Evolutionary conservation across 2,797 vertebrate species (phyloP), one percentile per base, ranked within the genome.

Genomic region (Pseudomugil gertrudae): DNA sequence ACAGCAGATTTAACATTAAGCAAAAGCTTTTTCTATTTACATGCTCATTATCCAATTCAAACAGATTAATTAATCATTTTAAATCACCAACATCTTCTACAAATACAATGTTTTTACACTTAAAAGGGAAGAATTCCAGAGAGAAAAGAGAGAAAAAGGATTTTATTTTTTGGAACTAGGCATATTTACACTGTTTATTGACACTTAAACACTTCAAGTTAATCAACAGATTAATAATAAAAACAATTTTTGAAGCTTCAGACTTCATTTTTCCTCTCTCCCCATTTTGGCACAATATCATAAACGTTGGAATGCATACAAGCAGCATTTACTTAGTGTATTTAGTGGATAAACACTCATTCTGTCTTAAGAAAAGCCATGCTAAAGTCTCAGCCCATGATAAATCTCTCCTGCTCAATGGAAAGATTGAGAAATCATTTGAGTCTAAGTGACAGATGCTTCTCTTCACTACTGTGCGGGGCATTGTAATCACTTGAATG

Each of bases 371-470:
- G 58, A 64, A 60, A 66, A 66, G 30, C 53, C 40, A 63, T 4
- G 30, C 63, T 71, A 21, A 21, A 40, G 55, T 73, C 24, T 50
- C 21, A 27, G 51, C 33, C 52, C n/a, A 23, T 3, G 23, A 73
- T 76, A 61, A 35, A 83, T 79, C 51, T 67, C 69, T 74, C 84
- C 78, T 58, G 69, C 59, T 45, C 30, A 79, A 81, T 33, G 47
- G 48, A 77, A 72, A 76, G 84, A 90, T 85, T 88, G 84, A 90
- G 82, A 91, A 92, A 90, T 87, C 72, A 86, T 90, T 84, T 84
- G 84, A 80, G 80, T 80, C 84, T 78, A 76, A 87, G 84, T 88
- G 91, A 90, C 89, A 91, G 89, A 90, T 91, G 91, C 86, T 92
- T 81, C 81, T 87, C 81, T 85, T 89, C 84, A 87, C 80, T 79